Evolutionary conservation across 2,888 invertebrate species (phyloP).

Genomic region (Tachina lurida): DNA sequence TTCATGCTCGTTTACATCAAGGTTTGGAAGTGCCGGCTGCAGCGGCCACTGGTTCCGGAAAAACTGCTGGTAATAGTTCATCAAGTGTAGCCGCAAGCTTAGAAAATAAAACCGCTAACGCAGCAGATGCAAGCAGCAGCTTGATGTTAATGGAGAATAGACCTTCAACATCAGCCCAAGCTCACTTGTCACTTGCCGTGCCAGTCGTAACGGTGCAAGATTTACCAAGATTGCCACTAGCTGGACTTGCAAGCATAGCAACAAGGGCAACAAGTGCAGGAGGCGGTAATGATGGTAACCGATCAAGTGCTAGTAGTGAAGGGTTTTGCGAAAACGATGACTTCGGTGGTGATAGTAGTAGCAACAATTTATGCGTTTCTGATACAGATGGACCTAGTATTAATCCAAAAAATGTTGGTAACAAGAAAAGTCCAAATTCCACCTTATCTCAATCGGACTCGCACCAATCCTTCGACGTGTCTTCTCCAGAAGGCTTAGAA

Average conservation of each 20-base stretch:
- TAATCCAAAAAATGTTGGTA: conserved; percentile 66
- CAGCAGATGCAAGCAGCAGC: conserved; percentile 22
- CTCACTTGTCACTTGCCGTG: conserved; percentile 13
- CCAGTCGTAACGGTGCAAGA: conserved; percentile 65
- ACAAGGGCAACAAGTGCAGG: conserved; percentile 72
- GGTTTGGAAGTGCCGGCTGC: conserved; percentile 42
- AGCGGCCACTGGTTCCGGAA: conserved; percentile 23
- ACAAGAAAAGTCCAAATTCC: conserved; percentile 22
- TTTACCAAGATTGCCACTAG: conserved; percentile 65
- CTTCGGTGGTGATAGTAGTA: conserved; percentile 88
- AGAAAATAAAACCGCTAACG: conserved; percentile 22
- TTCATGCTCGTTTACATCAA: conserved; percentile 75
- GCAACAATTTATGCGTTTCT: conserved; percentile 83
- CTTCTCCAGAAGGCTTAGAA: conserved; percentile 73
- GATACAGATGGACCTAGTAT: conserved; percentile 76
- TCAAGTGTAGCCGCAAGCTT: conserved; percentile 30
- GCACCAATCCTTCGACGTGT: conserved; percentile 79
- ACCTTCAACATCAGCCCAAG: conserved; percentile 52
- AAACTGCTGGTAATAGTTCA: conserved; percentile 42
- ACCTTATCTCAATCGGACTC: conserved; percentile 78
- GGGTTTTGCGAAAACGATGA: conserved; percentile 98
- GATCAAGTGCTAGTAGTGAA: conserved; percentile 97
- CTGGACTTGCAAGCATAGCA: conserved; percentile 77
- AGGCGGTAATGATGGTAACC: conserved; percentile 87
- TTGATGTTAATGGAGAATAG: conserved; percentile 43